A percentile compares a stretch with the other conserved stretches of the same genome.
Conservation (phyloP, 2,113 vertebrate genomes). For the Boulengeromyrus knoepffleri region DNA sequence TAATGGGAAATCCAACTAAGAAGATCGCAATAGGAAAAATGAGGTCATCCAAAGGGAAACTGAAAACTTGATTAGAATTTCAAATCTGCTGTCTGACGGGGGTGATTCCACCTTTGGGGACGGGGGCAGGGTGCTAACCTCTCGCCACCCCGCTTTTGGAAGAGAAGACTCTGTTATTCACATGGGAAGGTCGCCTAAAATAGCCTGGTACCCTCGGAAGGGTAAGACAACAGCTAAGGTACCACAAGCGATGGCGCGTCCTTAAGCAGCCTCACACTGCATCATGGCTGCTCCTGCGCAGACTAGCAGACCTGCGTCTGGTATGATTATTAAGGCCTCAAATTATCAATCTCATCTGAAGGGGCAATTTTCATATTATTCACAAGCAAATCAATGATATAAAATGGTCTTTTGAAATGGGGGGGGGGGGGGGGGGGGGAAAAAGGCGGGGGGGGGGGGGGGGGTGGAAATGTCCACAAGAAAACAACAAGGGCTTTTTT, state of each 20-base stretch:
- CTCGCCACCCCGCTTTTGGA: constrained; percentile 29
- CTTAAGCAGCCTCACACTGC: constrained; percentile 47
- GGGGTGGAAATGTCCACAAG: no score
- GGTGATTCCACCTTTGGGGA: constrained; percentile 60
- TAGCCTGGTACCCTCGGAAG: constrained; percentile 48
- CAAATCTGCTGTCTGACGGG: constrained; percentile 53
- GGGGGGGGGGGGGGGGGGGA: constrained; percentile 10
- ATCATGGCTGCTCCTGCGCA: constrained; percentile 29
- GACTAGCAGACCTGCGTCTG: constrained; percentile 19
- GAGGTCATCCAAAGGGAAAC: constrained; percentile 69
- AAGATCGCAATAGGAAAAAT: constrained; percentile 68
- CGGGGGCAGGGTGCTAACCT: constrained; percentile 6
- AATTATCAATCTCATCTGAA: constrained; percentile 40
- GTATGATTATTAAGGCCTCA: not conserved
- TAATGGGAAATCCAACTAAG: constrained; percentile 69
- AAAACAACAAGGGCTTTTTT: no score
- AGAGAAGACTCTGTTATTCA: constrained; percentile 47
- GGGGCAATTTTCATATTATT: constrained; percentile 41
- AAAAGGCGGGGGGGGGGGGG: no score
- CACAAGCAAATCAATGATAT: constrained; percentile 37
- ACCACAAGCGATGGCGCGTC: constrained; percentile 51
- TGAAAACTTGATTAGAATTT: constrained; percentile 73
- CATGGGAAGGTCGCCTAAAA: constrained; percentile 55
- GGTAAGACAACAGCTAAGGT: constrained; percentile 54
- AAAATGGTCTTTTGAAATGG: constrained; percentile 41